Percentiles rank a stretch among this genome's conserved stretches.
phyloP scores from a whole-genome alignment of 2,888 invertebrate genomes.

The Chirona hameri region DNA sequence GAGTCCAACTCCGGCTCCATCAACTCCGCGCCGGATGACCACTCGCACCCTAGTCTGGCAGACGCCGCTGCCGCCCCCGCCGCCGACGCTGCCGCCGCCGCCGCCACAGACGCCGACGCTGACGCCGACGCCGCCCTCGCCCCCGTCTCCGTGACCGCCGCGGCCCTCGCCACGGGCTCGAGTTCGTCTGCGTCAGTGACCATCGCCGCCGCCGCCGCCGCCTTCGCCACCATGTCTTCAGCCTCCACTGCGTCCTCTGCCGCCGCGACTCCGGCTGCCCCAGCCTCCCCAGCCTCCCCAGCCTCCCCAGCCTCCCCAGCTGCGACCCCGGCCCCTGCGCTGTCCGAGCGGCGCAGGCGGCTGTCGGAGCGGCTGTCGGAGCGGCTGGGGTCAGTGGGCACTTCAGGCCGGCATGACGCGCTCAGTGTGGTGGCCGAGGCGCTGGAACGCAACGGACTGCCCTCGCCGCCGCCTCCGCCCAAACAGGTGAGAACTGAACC shows the following conservation, averaged over 20 bases:
- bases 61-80: not conserved
- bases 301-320: too few species aligned
- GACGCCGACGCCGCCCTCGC: not conserved
- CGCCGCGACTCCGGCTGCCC: too few species aligned
- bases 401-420: not conserved
- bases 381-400: not conserved
- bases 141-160: not conserved
- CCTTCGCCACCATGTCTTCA: too few species aligned
- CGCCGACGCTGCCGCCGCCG: not conserved
- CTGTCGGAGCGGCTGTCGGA: not conserved
- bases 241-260: too few species aligned
- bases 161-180: too few species aligned
- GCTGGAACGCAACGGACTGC: not conserved
- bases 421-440: conserved; percentile 6
- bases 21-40: not conserved
- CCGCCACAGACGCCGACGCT: too few species aligned
- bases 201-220: too few species aligned
- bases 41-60: not conserved
- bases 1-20: not conserved
- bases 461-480: not conserved
- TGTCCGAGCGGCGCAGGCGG: too few species aligned
- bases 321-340: too few species aligned
- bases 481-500: too few species aligned
- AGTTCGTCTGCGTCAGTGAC: too few species aligned
- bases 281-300: too few species aligned